Evolutionary conservation across 2,888 invertebrate species (phyloP).

Genomic region (Heliconius sara): DNA sequence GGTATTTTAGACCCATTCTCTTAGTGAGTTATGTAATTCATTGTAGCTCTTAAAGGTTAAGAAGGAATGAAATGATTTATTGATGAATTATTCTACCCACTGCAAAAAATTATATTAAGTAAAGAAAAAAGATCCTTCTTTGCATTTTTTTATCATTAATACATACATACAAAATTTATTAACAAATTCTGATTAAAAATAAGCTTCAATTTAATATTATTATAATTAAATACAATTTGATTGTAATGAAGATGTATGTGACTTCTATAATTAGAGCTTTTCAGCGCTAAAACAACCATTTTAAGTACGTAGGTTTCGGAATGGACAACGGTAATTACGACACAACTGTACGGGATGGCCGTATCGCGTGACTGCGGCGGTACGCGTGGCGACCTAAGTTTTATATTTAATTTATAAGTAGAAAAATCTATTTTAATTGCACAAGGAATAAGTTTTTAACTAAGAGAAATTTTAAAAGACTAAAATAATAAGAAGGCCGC

Average conservation of each 20-base stretch:
- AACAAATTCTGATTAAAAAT: not conserved
- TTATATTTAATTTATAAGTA: not conserved
- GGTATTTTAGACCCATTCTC: no score
- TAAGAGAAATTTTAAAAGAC: no score
- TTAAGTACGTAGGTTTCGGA: conserved; percentile 31
- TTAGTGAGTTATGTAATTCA: no score
- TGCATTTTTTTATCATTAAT: not conserved
- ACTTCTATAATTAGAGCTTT: conserved; percentile 26
- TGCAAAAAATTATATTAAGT: not conserved
- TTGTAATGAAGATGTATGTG: conserved; percentile 22
- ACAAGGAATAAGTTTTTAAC: no score
- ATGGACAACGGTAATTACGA: conserved; percentile 57
- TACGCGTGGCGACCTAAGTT: conserved; percentile 42
- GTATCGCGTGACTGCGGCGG: conserved; percentile 59
- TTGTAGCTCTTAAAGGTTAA: no score
- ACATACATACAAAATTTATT: not conserved
- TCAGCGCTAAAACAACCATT: conserved; percentile 30
- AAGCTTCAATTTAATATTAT: not conserved
- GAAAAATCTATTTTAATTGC: not conserved
- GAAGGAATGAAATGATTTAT: not conserved
- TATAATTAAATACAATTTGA: not conserved
- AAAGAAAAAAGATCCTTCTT: not conserved
- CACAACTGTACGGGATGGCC: conserved; percentile 57
- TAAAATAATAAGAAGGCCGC: no score
- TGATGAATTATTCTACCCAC: not conserved